Base-by-base conservation (phyloP, 2,113 vertebrate species). In the Lota lota region DNA sequence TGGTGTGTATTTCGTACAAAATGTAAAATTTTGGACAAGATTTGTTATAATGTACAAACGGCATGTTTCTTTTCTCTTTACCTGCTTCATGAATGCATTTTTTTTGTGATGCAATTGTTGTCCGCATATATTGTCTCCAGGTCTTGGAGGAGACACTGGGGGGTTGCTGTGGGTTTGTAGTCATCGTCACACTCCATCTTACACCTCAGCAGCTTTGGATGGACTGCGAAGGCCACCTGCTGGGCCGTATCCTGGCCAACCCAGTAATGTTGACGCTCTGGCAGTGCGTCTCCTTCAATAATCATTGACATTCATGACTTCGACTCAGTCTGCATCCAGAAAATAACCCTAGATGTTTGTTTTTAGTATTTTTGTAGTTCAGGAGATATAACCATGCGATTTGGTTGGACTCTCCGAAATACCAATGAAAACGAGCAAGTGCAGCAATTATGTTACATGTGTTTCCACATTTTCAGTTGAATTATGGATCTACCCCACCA, bases 121-220 rank as follows among this genome's bases (percentile, higher is more conserved):
- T 77, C 62, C 66, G 61, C 70, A 74, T 76, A 78, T 83, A 79
- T 81, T 67, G 79, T 33, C 88, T 84, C 81, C 72, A 84, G 80
- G 75, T 75, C 76, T 75, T 75, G 16, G 72, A 70, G 66, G 76
- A 87, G 60, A 85, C 84, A 87, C 73, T 76, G 68, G 75, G 69
- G 75, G 77, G 76, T 69, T 75, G 73, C 78, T 57, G 63, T 79
- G 58, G 74, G 74, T 83, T 82, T 78, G 73, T 79, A 73, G 78
- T 83, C 8, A 88, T 85, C 70, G 53, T 79, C 67, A 82, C 74
- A 88, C 83, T 87, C 85, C 84, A 88, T 92, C 90, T 90, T 88
- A 91, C 86, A 91, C 85, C 83, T 90, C 88, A 87, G 85, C 85
- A 86, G 77, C 76, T 88, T 81, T 81, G 75, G 83, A 87, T 90